Base-by-base conservation (phyloP, 2,797 vertebrate genomes). In the Malurus leucopterus region DNA sequence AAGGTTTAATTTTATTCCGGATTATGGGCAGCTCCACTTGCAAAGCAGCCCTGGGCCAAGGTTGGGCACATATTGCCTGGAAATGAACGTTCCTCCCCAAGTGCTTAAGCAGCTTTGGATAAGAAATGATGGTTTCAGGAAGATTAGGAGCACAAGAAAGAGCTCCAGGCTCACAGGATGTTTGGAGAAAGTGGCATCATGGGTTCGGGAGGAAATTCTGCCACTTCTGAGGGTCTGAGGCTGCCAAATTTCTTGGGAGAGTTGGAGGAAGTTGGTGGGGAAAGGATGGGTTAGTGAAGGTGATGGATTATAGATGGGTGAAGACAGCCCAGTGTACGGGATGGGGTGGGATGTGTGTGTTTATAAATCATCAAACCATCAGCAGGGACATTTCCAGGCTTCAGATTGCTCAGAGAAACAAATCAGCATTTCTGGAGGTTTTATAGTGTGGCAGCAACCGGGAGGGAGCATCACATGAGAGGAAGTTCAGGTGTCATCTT, bases 41-140 rank as follows among this genome's bases (percentile, higher is more conserved):
- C 86, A 90, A 51, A 72, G 30, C 91, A 86, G 80, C 68, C 63
- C 74, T 63, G 26, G 27, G 73, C 87, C 93, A 79, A 86, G 23
- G 69, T 68, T 82, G 64, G 1, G 4, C 87, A 93, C 86, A 7
- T 79, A 63, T 17, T 86, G 76, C 38, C 87, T 87, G 47, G 59
- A 94, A 90, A 89, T 77, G 82, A 84, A 75, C 77, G 7, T 92
- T 78, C 13, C 69, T 62, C 40, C 55, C 46, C 64, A 51, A 40
- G 22, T 22, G 73, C 78, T 74, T 83, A 94, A 94, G 89, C 67
- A 86, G 67, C 67, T 95, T 95, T 93, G 88, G 84, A 44, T 84
- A 92, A 95, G 91, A 93, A 94, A 93, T 89, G 73, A 85, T 83
- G 79, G 41, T 75, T 83, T 93, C 40, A 38, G 90, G 71, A 62